Evolutionary conservation across 2,797 vertebrate genomes (phyloP).

Genomic region (Aeoliscus strigatus): DNA sequence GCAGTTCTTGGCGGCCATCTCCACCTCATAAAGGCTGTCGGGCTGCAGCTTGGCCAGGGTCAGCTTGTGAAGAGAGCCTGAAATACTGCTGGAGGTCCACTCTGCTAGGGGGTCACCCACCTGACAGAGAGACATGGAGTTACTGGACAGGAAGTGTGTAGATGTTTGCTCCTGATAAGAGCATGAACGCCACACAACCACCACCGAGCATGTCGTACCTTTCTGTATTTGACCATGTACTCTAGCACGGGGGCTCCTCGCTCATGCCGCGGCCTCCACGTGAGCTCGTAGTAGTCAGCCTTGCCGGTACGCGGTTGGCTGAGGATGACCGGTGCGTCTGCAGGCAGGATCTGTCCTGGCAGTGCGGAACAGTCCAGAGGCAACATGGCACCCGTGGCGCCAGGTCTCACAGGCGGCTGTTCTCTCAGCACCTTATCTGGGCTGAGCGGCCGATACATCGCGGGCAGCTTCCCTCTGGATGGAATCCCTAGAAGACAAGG

Average conservation of each 20-base stretch:
- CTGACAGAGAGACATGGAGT: conserved; percentile 57
- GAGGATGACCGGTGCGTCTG: conserved; percentile 91
- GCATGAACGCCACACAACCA: no score
- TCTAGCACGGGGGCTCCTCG: conserved; percentile 82
- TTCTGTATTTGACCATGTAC: conserved; percentile 91
- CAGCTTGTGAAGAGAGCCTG: conserved; percentile 83
- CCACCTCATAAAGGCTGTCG: conserved; percentile 93
- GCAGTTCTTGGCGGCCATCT: conserved; percentile 93
- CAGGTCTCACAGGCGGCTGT: conserved; percentile 65
- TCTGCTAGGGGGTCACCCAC: conserved; percentile 79
- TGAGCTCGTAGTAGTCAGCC: conserved; percentile 90
- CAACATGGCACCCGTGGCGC: conserved; percentile 45
- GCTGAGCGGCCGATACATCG: conserved; percentile 65
- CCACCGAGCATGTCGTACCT: no score
- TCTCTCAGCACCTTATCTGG: conserved; percentile 77
- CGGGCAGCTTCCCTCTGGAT: conserved; percentile 62
- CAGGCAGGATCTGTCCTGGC: conserved; percentile 72
- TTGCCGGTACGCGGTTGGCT: conserved; percentile 91
- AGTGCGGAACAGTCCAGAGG: conserved; percentile 76
- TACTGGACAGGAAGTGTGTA: neutral
- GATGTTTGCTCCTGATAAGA: no score
- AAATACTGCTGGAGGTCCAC: conserved; percentile 84
- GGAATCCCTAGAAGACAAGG: conserved; percentile 34
- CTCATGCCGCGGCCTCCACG: conserved; percentile 89
- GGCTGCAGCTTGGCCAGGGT: conserved; percentile 87